phyloP scores from a whole-genome alignment of 2,113 vertebrate genomes.

The Gallinago jamesoni region DNA sequence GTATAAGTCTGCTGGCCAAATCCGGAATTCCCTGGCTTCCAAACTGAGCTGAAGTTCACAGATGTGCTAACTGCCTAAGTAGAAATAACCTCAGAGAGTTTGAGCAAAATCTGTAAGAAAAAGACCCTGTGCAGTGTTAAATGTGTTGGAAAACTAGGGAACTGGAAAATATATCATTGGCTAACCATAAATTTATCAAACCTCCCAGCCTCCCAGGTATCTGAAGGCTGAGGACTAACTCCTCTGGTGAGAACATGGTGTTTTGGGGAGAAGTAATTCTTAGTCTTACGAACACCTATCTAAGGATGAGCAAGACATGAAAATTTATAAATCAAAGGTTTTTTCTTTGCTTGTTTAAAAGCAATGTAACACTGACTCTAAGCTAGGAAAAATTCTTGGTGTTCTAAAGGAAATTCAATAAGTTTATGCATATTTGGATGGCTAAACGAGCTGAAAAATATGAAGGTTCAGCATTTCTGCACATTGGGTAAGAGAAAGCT shows the following conservation, averaged over 20 bases:
- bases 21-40: not conserved
- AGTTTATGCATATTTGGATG: not conserved
- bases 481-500: not conserved
- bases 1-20: not conserved
- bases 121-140: not conserved
- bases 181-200: no score
- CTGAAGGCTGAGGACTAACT: not conserved
- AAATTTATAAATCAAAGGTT: not conserved
- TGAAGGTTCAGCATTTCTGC: not conserved
- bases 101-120: not conserved
- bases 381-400: not conserved
- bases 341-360: not conserved
- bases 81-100: not conserved
- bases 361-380: not conserved
- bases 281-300: not conserved
- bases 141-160: not conserved
- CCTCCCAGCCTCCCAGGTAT: accelerated
- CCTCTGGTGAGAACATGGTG: not conserved
- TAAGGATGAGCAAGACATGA: not conserved
- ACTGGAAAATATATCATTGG: not conserved
- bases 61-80: not conserved
- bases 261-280: not conserved
- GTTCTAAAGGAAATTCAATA: not conserved
- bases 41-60: not conserved
- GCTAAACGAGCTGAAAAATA: not conserved